Conservation (phyloP, 2,797 vertebrate genomes). For the Hozukius guyotensis region DNA sequence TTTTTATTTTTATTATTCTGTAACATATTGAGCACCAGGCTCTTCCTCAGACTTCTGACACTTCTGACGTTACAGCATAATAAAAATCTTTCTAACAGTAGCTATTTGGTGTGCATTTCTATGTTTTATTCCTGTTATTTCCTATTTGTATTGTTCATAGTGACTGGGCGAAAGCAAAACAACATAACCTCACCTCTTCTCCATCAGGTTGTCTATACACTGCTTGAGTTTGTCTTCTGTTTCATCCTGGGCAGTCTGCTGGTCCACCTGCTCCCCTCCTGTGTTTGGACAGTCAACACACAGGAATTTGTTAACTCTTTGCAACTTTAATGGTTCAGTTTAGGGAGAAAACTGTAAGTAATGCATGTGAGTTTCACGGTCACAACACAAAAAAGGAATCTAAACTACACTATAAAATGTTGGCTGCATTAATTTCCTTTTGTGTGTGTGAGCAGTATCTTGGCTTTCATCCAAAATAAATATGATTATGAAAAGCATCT, state of each 20-base stretch:
- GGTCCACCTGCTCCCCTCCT: constrained; percentile 87
- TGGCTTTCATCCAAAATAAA: neutral
- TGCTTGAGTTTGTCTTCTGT: constrained; percentile 93
- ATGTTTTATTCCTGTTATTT: neutral
- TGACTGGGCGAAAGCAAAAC: neutral
- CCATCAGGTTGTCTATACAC: constrained; percentile 90
- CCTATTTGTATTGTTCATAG: neutral
- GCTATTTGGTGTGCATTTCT: no score
- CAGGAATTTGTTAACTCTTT: neutral
- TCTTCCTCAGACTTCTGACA: no score
- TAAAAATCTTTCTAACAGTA: no score
- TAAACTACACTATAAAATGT: neutral
- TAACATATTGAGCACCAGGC: no score
- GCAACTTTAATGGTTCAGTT: neutral
- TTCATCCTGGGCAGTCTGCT: constrained; percentile 90
- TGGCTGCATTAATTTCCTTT: neutral
- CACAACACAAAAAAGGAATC: neutral
- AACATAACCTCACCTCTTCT: constrained; percentile 83
- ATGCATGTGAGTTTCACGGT: neutral
- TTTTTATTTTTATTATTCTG: no score
- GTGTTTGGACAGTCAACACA: constrained; percentile 2
- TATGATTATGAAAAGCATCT: rapidly evolving
- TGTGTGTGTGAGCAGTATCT: neutral
- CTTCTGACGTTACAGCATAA: no score
- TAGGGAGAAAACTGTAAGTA: no score